Base-by-base conservation (phyloP, 2,888 invertebrate species). In the Athalia cordata region DNA sequence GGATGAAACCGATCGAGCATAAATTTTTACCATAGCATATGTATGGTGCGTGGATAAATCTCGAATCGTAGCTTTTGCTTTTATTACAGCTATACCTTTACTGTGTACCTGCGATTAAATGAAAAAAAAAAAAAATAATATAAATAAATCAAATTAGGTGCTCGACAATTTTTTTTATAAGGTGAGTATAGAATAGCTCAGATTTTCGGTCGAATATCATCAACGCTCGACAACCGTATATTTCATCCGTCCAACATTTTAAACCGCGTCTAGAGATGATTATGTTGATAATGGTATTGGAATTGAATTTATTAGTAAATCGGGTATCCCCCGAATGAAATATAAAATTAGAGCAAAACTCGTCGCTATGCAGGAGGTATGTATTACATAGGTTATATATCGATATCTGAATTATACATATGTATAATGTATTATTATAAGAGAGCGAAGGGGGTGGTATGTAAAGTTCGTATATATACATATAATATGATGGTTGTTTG, bases 1-100 rank as follows among this genome's bases (percentile, higher is more conserved):
- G 67, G 15, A 55, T 29, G 52, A 55, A 55, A 15, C 8, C 68
- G 50, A 68, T 68, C 55, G 68, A 29, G 9, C 8, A 68, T n/a
- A 55, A 68, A 68, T 68, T 68, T 68, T 68, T 29, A 68, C 55
- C 68, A 68, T 68, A 68, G 55, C 29, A 2, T 43, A 68, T 68
- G 29, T 43, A 68, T 68, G 52, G 55, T 6, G 50, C 55, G 8
- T 55, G 9, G 3, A n/a, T 55, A n/a, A 2, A 55, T n/a, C 55
- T 55, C 9, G 55, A 4, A 55, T 55, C 8, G 8, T 55, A 11
- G 8, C n/a, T 55, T 55, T n/a, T 55, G 8, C 3, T 11, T 55
- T 55, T 55, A 55, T 55, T 11, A 55, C n/a, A 8, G n/a, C n/a
- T 4, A 4, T 55, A 55, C 29, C 29, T 29, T 29, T 29, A 1